Evolutionary conservation across 2,888 invertebrate genomes (phyloP).

Genomic region (Laothoe populi): DNA sequence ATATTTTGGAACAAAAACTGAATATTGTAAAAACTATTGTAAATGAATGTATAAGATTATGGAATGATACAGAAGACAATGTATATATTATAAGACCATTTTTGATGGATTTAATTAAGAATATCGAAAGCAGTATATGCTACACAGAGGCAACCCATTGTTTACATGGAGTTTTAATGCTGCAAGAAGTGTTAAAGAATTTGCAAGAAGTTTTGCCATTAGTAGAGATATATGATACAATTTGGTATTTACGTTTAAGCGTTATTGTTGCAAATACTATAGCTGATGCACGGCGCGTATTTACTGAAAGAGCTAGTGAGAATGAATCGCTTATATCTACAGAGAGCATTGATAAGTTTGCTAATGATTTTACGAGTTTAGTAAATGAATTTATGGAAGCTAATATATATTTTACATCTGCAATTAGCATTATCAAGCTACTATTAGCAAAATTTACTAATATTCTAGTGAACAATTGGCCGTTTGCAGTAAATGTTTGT

Average conservation of each 20-base stretch:
- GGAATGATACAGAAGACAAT: slow-evolving; percentile 36
- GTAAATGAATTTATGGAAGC: slow-evolving; percentile 40
- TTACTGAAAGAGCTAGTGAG: neutral
- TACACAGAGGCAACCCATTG: slow-evolving; percentile 1
- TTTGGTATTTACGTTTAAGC: slow-evolving; percentile 48
- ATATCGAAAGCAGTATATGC: slow-evolving; percentile 35
- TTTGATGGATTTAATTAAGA: slow-evolving; percentile 38
- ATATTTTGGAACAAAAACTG: slow-evolving; percentile 34
- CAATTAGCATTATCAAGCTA: neutral
- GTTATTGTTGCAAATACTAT: slow-evolving; percentile 38
- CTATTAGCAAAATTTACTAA: neutral
- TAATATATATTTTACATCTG: slow-evolving; percentile 25
- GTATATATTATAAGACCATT: slow-evolving; percentile 36
- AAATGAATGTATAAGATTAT: slow-evolving; percentile 39
- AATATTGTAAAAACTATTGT: slow-evolving; percentile 40
- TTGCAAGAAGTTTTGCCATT: slow-evolving; percentile 37
- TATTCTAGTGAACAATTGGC: neutral
- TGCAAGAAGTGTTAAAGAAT: slow-evolving; percentile 40
- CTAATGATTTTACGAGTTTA: slow-evolving; percentile 41
- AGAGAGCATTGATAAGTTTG: slow-evolving; percentile 38
- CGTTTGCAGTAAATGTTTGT: neutral
- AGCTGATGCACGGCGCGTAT: neutral
- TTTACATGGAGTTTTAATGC: slow-evolving; percentile 37
- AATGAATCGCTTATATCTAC: slow-evolving; percentile 11
- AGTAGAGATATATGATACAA: slow-evolving; percentile 43